Percentiles rank a stretch among this genome's conserved stretches.
Evolutionary conservation across 2,888 invertebrate genomes (phyloP).

Genomic region (Apotomis turbidana): DNA sequence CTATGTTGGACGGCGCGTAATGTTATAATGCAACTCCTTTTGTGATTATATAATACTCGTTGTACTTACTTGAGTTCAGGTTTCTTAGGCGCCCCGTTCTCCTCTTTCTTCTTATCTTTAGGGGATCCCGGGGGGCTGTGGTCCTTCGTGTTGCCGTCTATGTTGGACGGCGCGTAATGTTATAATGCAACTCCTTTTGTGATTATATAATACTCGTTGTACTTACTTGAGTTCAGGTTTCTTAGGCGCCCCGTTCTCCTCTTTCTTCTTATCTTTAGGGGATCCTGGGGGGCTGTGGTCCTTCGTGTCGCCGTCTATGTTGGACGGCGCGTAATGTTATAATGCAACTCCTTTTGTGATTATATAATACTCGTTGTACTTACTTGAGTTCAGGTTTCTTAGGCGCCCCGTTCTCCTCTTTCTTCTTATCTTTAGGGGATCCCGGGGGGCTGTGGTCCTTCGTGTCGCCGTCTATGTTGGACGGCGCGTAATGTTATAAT

Average conservation of each 20-base stretch:
- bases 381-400: slow-evolving; percentile 76
- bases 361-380: slow-evolving; percentile 48
- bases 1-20: slow-evolving; percentile 88
- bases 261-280: slow-evolving; percentile 55
- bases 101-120: slow-evolving; percentile 51
- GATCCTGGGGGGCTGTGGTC: slow-evolving; percentile 85
- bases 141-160: slow-evolving; percentile 82
- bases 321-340: slow-evolving; percentile 90
- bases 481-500: slow-evolving; percentile 91
- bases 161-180: slow-evolving; percentile 89
- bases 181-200: too few relatives aligned
- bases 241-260: slow-evolving; percentile 59
- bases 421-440: slow-evolving; percentile 59
- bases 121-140: slow-evolving; percentile 84
- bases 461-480: slow-evolving; percentile 82
- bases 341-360: too few relatives aligned
- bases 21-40: too few relatives aligned
- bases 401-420: slow-evolving; percentile 56
- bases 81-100: slow-evolving; percentile 62
- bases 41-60: too few relatives aligned
- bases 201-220: too few relatives aligned
- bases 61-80: slow-evolving; percentile 76
- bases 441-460: slow-evolving; percentile 85
- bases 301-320: slow-evolving; percentile 80
- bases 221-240: slow-evolving; percentile 76